A percentile compares a stretch with the other conserved stretches of the same genome.
These are phyloP conservation scores for Cardiocondyla obscurior DNA, from an alignment of 1,140 invertebrate species.

Conservation along the genomic window DNA sequence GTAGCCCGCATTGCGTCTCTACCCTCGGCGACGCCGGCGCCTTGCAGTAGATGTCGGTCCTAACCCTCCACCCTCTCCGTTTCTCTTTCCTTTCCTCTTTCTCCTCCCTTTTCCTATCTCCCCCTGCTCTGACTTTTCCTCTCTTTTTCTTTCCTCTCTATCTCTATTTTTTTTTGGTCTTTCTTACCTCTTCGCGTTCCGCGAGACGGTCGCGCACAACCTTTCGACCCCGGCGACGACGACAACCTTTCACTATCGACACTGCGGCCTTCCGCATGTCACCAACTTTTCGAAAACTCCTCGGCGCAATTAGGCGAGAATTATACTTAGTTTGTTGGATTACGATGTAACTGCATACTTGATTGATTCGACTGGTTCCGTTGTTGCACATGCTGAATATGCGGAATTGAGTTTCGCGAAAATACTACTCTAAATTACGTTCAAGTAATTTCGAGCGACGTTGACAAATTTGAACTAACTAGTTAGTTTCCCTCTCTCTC, in stretches of 20 bases:
- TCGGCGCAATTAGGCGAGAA: background rate
- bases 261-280: background rate
- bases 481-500: background rate
- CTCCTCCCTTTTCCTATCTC: background rate
- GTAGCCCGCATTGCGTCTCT: slow-evolving; percentile 67
- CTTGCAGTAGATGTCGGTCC: slow-evolving; percentile 36
- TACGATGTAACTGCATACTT: background rate
- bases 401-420: background rate
- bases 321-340: slow-evolving; percentile 3
- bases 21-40: slow-evolving; percentile 64
- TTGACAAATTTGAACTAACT: background rate
- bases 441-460: background rate
- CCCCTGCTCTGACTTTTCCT: background rate
- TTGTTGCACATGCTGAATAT: background rate
- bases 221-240: slow-evolving; percentile 6
- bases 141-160: background rate
- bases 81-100: background rate
- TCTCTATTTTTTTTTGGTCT: no score
- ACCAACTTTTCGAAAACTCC: slow-evolving; percentile 8
- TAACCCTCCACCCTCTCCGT: background rate
- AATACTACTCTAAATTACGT: background rate
- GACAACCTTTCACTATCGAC: background rate
- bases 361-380: slow-evolving; percentile 18
- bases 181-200: background rate
- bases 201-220: background rate